Evolutionary conservation across 2,797 vertebrate species (phyloP).

Genomic region (Taeniopygia guttata): DNA sequence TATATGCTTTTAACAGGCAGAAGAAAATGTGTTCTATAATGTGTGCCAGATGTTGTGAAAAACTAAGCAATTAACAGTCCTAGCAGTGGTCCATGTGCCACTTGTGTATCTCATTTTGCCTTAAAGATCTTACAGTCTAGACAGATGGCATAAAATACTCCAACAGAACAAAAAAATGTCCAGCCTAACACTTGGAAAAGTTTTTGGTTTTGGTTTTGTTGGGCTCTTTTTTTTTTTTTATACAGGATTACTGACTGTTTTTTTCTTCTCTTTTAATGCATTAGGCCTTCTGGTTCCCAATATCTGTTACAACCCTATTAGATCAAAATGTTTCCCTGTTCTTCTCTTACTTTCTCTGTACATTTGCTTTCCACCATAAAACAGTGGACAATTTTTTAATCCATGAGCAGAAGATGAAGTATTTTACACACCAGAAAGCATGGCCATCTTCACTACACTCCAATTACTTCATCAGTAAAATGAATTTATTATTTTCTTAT

Average conservation of each 20-base stretch:
- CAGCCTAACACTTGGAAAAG: background rate
- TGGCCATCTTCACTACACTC: background rate
- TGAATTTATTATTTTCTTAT: background rate
- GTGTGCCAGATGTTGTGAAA: slow-evolving; percentile 30
- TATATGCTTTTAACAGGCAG: background rate
- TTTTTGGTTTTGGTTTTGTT: too few relatives aligned
- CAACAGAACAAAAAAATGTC: background rate
- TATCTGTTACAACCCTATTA: background rate
- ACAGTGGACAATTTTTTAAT: background rate
- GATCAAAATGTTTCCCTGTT: background rate
- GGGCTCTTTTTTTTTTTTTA: background rate
- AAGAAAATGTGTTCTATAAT: background rate
- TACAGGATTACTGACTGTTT: background rate
- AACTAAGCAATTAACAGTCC: slow-evolving; percentile 15
- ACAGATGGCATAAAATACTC: slow-evolving; percentile 14
- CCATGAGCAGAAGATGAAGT: background rate
- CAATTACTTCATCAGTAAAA: background rate
- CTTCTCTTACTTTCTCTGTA: background rate
- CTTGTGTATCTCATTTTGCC: background rate
- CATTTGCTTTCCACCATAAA: background rate
- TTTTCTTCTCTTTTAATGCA: background rate
- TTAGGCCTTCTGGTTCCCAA: background rate
- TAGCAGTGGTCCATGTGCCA: background rate
- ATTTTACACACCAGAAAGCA: background rate
- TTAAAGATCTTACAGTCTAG: slow-evolving; percentile 21